Conservation (phyloP, 2,888 invertebrate species). For the Capitulum mitella region DNA sequence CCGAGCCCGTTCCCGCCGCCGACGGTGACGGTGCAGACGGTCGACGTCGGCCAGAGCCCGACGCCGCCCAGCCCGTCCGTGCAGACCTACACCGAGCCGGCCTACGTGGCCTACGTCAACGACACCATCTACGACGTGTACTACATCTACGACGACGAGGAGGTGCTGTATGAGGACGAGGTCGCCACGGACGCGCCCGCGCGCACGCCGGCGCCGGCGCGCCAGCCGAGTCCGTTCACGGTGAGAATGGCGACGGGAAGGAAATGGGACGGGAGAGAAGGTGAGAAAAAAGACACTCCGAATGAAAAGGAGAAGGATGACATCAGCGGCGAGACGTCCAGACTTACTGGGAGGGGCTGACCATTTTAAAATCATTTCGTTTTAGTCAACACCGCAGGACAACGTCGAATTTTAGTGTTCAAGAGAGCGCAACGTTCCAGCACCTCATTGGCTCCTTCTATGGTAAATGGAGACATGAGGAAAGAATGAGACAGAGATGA, state of each 20-base stretch:
- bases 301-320: no score
- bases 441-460: no score
- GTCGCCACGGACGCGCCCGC: background rate
- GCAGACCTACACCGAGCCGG: constrained; percentile 1
- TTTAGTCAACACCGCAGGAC: no score
- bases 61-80: background rate
- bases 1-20: background rate
- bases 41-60: background rate
- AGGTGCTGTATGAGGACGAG: constrained; percentile 15
- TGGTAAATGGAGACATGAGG: no score
- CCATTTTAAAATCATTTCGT: no score
- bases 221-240: background rate
- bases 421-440: no score
- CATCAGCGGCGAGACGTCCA: no score
- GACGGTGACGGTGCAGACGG: background rate
- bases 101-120: constrained; percentile 26
- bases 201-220: background rate
- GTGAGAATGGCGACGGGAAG: background rate
- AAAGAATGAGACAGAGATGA: no score
- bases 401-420: no score
- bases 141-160: constrained; percentile 26
- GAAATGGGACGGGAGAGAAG: background rate
- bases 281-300: background rate
- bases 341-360: no score
- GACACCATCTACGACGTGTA: constrained; percentile 25